phyloP scores from a whole-genome alignment of 1,140 invertebrate genomes.

The Drosophila pandora region DNA sequence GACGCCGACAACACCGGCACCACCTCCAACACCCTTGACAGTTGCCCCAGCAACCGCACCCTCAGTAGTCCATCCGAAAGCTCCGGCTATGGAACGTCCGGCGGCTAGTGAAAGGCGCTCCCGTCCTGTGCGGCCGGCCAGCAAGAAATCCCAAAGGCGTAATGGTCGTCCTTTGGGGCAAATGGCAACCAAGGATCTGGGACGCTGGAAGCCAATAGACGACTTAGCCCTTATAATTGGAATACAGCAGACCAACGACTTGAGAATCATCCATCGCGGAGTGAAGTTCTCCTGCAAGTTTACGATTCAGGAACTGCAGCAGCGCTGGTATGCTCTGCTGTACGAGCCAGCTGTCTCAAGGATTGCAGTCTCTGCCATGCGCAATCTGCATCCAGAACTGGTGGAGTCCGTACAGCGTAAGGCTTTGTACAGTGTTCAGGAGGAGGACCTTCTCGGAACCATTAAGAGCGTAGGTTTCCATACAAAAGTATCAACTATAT shows the following conservation, averaged over 20 bases:
- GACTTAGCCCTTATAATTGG: constrained; percentile 96
- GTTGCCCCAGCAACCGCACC: constrained; percentile 11
- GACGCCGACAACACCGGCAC: constrained; percentile 31
- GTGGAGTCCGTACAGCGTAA: constrained; percentile 93
- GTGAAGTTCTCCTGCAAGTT: constrained; percentile 98
- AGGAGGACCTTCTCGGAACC: constrained; percentile 94
- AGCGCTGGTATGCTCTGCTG: constrained; percentile 97
- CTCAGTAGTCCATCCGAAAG: constrained; percentile 25
- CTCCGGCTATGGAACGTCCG: constrained; percentile 48
- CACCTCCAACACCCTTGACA: constrained; percentile 31
- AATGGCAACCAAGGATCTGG: constrained; percentile 92
- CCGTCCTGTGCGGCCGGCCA: constrained; percentile 67
- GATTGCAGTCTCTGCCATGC: constrained; percentile 95
- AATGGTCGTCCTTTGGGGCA: constrained; percentile 87
- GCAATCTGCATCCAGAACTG: constrained; percentile 96
- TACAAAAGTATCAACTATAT: no score
- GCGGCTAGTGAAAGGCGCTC: constrained; percentile 38
- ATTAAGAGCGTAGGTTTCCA: constrained; percentile 90
- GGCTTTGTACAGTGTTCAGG: constrained; percentile 94
- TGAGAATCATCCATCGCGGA: constrained; percentile 93
- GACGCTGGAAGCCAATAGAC: constrained; percentile 98
- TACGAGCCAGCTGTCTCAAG: constrained; percentile 95
- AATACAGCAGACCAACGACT: constrained; percentile 96
- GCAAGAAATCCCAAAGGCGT: constrained; percentile 84
- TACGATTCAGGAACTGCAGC: constrained; percentile 96